Percentiles rank a stretch among this genome's conserved stretches.
Evolutionary conservation across 2,797 vertebrate species (phyloP).

Genomic region (Glyptemys insculpta): DNA sequence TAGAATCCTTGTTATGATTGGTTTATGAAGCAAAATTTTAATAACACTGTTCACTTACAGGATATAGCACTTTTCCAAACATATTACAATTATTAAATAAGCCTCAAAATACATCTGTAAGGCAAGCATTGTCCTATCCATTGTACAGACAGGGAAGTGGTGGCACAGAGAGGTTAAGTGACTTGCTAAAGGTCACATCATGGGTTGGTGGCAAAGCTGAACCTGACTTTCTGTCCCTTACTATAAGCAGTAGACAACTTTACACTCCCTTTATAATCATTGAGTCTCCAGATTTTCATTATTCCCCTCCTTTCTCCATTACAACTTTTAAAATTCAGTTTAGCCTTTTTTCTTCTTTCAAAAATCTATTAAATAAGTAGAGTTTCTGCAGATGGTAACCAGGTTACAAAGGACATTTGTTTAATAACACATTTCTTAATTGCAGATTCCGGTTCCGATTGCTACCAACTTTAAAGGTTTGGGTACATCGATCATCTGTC

Average conservation of each 20-base stretch:
- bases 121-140: slow-evolving; percentile 55
- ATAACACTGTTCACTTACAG: slow-evolving; percentile 61
- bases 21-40: slow-evolving; percentile 66
- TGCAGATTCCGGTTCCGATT: slow-evolving; percentile 41
- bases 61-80: slow-evolving; percentile 54
- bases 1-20: slow-evolving; percentile 44
- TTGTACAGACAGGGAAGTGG: slow-evolving; percentile 44
- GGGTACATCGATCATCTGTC: slow-evolving; percentile 35
- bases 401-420: slow-evolving; percentile 41
- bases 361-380: not conserved
- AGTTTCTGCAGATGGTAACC: not conserved
- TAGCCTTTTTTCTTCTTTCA: slow-evolving; percentile 5
- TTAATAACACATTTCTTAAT: slow-evolving; percentile 37
- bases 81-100: slow-evolving; percentile 64
- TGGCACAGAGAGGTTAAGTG: slow-evolving; percentile 36
- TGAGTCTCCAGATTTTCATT: not conserved
- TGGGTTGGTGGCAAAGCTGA: slow-evolving; percentile 14
- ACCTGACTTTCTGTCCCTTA: not conserved
- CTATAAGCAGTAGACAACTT: fast-evolving
- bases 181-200: slow-evolving; percentile 18
- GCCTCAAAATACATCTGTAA: slow-evolving; percentile 52
- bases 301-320: not conserved
- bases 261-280: not conserved
- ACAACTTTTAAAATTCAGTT: not conserved
- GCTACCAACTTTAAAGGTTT: slow-evolving; percentile 20